phyloP scores from a whole-genome alignment of 1,140 invertebrate species.

The Thaumetopoea pityocampa region DNA sequence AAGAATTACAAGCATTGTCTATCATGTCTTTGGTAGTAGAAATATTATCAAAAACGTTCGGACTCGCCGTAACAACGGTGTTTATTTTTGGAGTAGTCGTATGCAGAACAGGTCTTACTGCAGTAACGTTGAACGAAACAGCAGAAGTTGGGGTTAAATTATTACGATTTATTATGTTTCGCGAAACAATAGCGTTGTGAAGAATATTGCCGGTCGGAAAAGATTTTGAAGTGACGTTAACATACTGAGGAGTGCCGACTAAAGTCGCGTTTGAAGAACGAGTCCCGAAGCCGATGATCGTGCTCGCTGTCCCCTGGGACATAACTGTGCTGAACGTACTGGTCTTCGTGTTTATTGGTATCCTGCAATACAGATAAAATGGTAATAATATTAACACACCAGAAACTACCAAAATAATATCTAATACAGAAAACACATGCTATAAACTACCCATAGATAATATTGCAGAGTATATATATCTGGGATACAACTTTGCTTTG shows the following conservation, averaged over 20 bases:
- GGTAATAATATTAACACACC: background rate
- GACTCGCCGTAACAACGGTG: slow-evolving; percentile 37
- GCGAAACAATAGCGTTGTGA: slow-evolving; percentile 70
- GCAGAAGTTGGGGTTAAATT: slow-evolving; percentile 38
- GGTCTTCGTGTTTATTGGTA: slow-evolving; percentile 62
- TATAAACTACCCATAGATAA: too few relatives aligned
- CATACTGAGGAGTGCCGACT: slow-evolving; percentile 60
- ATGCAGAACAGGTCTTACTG: slow-evolving; percentile 42
- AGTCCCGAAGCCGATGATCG: slow-evolving; percentile 66
- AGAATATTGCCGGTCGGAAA: slow-evolving; percentile 73
- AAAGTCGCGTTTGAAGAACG: slow-evolving; percentile 55
- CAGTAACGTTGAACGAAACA: slow-evolving; percentile 53
- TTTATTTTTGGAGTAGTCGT: slow-evolving; percentile 53
- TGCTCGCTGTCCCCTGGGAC: slow-evolving; percentile 64
- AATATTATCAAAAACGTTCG: slow-evolving; percentile 53
- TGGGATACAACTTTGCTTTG: too few relatives aligned
- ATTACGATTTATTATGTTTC: slow-evolving; percentile 56
- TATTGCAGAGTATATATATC: too few relatives aligned
- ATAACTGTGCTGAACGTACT: slow-evolving; percentile 67
- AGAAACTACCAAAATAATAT: background rate
- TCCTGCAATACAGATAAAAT: slow-evolving; percentile 42
- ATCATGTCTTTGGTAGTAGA: slow-evolving; percentile 72
- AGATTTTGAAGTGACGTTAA: slow-evolving; percentile 68
- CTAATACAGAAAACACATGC: too few relatives aligned
- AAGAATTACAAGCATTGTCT: slow-evolving; percentile 71